Evolutionary conservation across 1,140 invertebrate species (phyloP).

Genomic region (Caenorhabditis briggsae): DNA sequence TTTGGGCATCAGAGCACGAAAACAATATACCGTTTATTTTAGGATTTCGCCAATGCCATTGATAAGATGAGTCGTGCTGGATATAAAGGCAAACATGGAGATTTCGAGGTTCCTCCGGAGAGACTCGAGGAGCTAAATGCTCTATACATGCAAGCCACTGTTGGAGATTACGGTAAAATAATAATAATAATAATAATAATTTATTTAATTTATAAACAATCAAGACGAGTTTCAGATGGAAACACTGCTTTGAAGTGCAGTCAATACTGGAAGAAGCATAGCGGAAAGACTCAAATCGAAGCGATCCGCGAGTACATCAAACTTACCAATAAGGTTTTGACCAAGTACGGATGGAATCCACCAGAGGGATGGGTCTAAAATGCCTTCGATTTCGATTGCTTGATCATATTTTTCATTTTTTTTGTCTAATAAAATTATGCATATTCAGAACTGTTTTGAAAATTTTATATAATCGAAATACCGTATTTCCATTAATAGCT

Average conservation of each 20-base stretch:
- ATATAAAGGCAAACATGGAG: slow-evolving; percentile 67
- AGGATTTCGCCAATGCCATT: slow-evolving; percentile 68
- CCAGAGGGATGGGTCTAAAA: slow-evolving; percentile 66
- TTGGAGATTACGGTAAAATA: slow-evolving; percentile 64
- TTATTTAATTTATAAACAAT: not conserved
- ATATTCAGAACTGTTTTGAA: no score
- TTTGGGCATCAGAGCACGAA: not conserved
- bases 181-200: no score
- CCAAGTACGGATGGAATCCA: slow-evolving; percentile 68
- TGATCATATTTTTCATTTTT: not conserved
- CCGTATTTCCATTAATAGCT: no score
- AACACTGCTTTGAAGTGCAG: slow-evolving; percentile 57
- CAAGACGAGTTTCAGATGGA: slow-evolving; percentile 61
- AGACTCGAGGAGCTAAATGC: slow-evolving; percentile 53
- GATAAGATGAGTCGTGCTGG: slow-evolving; percentile 68
- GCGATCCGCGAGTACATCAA: slow-evolving; percentile 66
- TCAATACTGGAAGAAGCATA: slow-evolving; percentile 64
- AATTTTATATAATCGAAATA: no score
- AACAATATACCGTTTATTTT: slow-evolving; percentile 34
- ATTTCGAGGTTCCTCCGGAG: slow-evolving; percentile 65
- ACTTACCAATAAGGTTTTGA: slow-evolving; percentile 61
- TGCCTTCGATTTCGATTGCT: not conserved
- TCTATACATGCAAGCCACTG: slow-evolving; percentile 65
- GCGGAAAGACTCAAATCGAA: slow-evolving; percentile 60
- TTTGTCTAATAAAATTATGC: no score